Percentiles rank a stretch among this genome's conserved stretches.
phyloP scores from a whole-genome alignment of 2,113 vertebrate species.

The Marmota flaviventris region DNA sequence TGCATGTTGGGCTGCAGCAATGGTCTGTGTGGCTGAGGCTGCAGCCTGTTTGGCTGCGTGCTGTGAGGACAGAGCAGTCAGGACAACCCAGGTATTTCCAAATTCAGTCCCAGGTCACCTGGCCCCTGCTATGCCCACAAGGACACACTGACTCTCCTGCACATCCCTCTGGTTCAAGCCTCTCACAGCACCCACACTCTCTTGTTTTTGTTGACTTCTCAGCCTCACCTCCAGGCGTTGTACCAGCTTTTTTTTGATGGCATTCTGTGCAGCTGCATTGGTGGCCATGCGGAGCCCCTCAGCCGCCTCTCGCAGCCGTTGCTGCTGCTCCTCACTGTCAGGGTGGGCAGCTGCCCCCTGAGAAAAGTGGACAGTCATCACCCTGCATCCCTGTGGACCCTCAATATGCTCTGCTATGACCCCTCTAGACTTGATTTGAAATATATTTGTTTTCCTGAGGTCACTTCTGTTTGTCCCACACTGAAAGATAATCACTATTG shows the following conservation, averaged over 20 bases:
- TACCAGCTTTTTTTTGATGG: slow-evolving; percentile 98
- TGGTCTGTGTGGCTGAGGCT: slow-evolving; percentile 96
- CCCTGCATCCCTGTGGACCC: neutral
- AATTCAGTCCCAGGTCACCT: rapidly evolving
- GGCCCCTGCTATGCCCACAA: neutral
- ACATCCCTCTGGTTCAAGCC: rapidly evolving
- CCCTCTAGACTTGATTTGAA: neutral
- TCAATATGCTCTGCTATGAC: neutral
- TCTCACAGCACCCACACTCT: neutral
- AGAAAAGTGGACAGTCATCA: neutral
- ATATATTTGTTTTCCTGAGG: neutral
- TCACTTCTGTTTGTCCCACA: neutral
- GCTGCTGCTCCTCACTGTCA: slow-evolving; percentile 98
- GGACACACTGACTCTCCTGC: neutral
- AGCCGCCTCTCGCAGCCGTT: slow-evolving; percentile 95
- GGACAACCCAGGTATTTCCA: neutral
- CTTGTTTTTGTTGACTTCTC: rapidly evolving
- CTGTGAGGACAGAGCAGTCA: slow-evolving; percentile 82
- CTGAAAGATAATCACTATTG: neutral
- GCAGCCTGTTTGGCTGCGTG: slow-evolving; percentile 97
- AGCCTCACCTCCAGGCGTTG: slow-evolving; percentile 95
- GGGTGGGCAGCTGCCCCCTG: slow-evolving; percentile 99
- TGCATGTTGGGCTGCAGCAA: slow-evolving; percentile 94
- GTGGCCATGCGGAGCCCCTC: slow-evolving; percentile 98
- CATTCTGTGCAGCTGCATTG: slow-evolving; percentile 96